A percentile compares a stretch with the other conserved stretches of the same genome.
phyloP scores from a whole-genome alignment of 2,888 invertebrate genomes.

The Dione vanillae region DNA sequence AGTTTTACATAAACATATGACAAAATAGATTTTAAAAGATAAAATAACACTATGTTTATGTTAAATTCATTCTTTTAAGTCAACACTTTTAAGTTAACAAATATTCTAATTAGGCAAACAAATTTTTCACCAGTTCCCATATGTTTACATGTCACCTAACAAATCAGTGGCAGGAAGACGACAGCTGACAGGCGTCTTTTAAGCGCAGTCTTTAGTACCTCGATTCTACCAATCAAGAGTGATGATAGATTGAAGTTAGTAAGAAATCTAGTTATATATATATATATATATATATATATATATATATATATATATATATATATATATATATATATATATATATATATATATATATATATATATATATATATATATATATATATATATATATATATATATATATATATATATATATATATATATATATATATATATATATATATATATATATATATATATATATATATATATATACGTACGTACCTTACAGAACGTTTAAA shows the following conservation, averaged over 20 bases:
- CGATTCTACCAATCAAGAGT: slow-evolving; percentile 71
- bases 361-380: no score
- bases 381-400: no score
- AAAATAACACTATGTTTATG: neutral
- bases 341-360: no score
- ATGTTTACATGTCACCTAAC: slow-evolving; percentile 65
- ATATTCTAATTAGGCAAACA: slow-evolving; percentile 24
- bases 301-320: no score
- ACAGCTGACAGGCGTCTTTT: slow-evolving; percentile 72
- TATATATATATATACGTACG: no score
- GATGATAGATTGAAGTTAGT: slow-evolving; percentile 64
- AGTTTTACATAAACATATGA: no score
- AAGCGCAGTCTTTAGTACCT: slow-evolving; percentile 66
- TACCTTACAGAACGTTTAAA: no score
- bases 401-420: no score
- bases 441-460: no score
- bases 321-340: no score
- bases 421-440: no score
- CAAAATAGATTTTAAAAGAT: neutral
- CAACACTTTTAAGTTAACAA: slow-evolving; percentile 15
- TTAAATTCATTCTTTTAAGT: neutral
- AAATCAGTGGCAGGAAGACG: slow-evolving; percentile 66
- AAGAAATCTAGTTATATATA: slow-evolving; percentile 6
- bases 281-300: neutral
- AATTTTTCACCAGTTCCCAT: slow-evolving; percentile 36